Percentiles rank a stretch among this genome's conserved stretches.
Conservation (phyloP, 2,113 vertebrate genomes). For the Phasianus colchicus region DNA sequence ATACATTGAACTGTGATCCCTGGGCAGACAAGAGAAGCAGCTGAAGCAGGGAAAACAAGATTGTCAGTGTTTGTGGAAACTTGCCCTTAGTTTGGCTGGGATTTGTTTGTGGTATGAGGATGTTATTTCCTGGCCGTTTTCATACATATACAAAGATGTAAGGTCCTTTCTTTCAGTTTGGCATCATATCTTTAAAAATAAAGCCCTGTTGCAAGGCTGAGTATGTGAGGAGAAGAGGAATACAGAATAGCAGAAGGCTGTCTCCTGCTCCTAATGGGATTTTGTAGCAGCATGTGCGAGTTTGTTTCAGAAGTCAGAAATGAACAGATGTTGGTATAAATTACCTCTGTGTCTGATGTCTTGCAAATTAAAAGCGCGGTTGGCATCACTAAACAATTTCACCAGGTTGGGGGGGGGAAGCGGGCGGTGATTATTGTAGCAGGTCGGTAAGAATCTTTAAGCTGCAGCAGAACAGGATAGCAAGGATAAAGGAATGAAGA, state of each 20-base stretch:
- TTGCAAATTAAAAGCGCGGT: constrained; percentile 94
- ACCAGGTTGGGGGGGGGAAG: constrained; percentile 72
- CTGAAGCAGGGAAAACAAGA: not conserved
- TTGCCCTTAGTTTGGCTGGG: constrained; percentile 29
- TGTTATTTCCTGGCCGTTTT: constrained; percentile 33
- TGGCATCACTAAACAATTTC: constrained; percentile 90
- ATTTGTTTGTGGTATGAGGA: not conserved
- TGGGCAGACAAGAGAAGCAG: constrained; percentile 10
- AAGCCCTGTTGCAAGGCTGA: constrained; percentile 45
- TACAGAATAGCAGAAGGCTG: constrained; percentile 82
- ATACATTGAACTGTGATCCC: not conserved
- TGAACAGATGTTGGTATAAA: constrained; percentile 98
- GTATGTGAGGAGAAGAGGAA: constrained; percentile 62
- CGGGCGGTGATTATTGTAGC: constrained; percentile 79
- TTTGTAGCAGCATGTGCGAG: constrained; percentile 86
- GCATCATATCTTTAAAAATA: constrained; percentile 69
- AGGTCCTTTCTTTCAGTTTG: constrained; percentile 42
- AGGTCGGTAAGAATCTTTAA: constrained; percentile 79
- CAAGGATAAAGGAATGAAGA: constrained; percentile 79
- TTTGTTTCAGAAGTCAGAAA: constrained; percentile 91
- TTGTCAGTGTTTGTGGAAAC: constrained; percentile 27
- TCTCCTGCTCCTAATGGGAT: constrained; percentile 84
- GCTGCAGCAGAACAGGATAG: constrained; percentile 75
- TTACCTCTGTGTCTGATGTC: constrained; percentile 90
- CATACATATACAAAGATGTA: constrained; percentile 6